These are phyloP conservation scores for Mionectes macconnelli DNA, from an alignment of 2,113 vertebrate species.

Conservation along the genomic window DNA sequence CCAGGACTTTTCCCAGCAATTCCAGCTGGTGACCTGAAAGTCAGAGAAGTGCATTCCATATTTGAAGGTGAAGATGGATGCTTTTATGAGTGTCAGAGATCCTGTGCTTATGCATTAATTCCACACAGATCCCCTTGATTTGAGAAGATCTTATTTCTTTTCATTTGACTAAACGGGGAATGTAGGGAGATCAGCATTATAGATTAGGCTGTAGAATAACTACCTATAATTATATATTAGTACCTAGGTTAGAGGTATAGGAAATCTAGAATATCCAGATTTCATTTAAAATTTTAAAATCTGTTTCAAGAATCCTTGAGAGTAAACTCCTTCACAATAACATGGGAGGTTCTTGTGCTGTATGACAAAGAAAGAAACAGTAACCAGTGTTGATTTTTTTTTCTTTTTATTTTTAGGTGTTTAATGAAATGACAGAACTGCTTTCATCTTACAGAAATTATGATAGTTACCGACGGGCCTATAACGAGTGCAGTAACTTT, in stretches of 20 bases:
- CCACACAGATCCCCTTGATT: not conserved
- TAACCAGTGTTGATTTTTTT: not conserved
- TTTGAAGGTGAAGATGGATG: not conserved
- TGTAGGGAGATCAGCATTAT: not conserved
- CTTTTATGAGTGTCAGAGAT: not conserved
- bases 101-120: not conserved
- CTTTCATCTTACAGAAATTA: slow-evolving; percentile 93
- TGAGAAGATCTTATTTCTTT: not conserved
- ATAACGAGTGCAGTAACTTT: slow-evolving; percentile 83
- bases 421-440: slow-evolving; percentile 95
- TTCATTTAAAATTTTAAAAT: not conserved
- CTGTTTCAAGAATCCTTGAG: not conserved
- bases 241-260: not conserved
- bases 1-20: not conserved
- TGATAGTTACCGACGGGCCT: slow-evolving; percentile 90
- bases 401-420: slow-evolving; percentile 77
- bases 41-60: not conserved
- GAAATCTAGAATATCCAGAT: not conserved
- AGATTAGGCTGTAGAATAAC: not conserved
- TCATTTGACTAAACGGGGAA: not conserved
- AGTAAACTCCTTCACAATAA: not conserved
- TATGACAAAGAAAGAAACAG: not conserved
- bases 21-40: not conserved
- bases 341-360: not conserved
- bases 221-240: not conserved